These are phyloP conservation scores for Hypomesus transpacificus DNA, from an alignment of 2,113 vertebrate species.

Conservation along the genomic window DNA sequence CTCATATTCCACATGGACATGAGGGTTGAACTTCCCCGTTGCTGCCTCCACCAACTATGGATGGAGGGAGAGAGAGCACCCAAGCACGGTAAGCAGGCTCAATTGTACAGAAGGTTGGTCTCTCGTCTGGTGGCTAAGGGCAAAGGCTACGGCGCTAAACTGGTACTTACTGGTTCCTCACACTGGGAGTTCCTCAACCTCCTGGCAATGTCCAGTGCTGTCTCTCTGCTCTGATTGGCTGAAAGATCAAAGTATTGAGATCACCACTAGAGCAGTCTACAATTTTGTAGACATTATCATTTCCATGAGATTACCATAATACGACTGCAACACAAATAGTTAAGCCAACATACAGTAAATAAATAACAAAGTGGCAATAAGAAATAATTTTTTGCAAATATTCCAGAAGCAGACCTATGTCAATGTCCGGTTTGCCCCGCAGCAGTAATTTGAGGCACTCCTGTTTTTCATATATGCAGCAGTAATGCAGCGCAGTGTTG, in stretches of 20 bases:
- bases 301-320: too few species aligned
- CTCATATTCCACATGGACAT: conserved; percentile 85
- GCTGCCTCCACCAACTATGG: conserved; percentile 81
- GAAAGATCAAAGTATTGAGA: conserved; percentile 35
- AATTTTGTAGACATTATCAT: not conserved
- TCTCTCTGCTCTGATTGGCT: conserved; percentile 88
- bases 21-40: conserved; percentile 83
- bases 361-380: too few species aligned
- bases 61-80: conserved; percentile 15
- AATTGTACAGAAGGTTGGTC: not conserved
- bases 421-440: conserved; percentile 81
- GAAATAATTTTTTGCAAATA: too few species aligned
- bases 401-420: conserved; percentile 71
- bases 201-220: conserved; percentile 80
- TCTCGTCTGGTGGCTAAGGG: too few species aligned
- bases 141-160: too few species aligned
- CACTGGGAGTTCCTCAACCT: conserved; percentile 78
- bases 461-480: conserved; percentile 79
- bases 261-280: not conserved
- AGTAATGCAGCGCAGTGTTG: conserved; percentile 85
- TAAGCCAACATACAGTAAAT: too few species aligned
- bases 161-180: conserved; percentile 81
- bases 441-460: conserved; percentile 88
- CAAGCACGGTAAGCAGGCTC: not conserved
- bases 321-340: too few species aligned